Evolutionary conservation across 2,797 vertebrate genomes (phyloP), one percentile per base, ranked within the genome.

Genomic region (Liasis olivaceus): DNA sequence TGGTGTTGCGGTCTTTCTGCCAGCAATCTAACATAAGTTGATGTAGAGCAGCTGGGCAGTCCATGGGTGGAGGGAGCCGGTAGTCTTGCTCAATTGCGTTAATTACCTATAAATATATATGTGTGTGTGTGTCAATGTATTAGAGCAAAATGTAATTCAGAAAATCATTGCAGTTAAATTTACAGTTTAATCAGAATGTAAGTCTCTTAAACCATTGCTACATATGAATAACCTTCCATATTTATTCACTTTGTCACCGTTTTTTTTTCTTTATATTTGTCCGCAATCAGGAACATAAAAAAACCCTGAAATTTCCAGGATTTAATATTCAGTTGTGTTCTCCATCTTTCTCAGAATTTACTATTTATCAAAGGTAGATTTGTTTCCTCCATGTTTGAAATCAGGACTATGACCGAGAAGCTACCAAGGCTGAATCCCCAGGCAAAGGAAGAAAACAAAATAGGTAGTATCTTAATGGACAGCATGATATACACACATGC

Each of bases 11-110:
- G 97, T 99, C 99, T 97, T 99, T 99, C 97, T 99, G 99, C 99
- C 99, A 99, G 95, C 99, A 99, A 97, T 99, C 99, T 95, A 99
- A 97, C 99, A 99, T 99, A 92, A 99, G 97, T 97, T 99, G 99
- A 97, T 99, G 99, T 89, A 99, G 98, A n/a, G 99, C 98, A 4
- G 99, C 98, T 1, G 99, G 99, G 91, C 99, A 99, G 97, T 99
- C 99, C 99, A 99, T 99, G 93, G 99, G 99, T 0, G 99, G 99
- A 0, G 99, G 99, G 90, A 99, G 98, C 92, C 99, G 98, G 97
- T 99, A 99, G 96, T 99, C 99, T 96, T 99, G 99, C 95, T 99
- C 99, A 0, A 99, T 99, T 89, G 99, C 99, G 0, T 99, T 99
- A 97, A 99, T 99, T 94, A 99, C 99, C 99, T 99, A 96, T 14